These are phyloP conservation scores for Drosophila mauritiana DNA, from an alignment of 1,140 invertebrate genomes.

Conservation along the genomic window DNA sequence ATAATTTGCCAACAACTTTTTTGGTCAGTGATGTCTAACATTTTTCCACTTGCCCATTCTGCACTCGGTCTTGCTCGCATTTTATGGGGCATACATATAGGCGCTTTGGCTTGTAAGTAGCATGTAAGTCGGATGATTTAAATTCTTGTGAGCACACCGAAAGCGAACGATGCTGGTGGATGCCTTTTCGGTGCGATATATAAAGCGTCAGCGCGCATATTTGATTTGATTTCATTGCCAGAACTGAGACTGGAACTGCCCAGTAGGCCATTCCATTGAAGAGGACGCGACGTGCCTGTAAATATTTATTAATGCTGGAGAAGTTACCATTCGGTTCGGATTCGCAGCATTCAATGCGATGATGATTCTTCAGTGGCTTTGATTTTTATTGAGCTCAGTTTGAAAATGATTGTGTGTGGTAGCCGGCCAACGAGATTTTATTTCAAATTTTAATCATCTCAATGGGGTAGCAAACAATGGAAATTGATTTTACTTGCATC, in stretches of 20 bases:
- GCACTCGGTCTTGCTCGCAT: constrained; percentile 41
- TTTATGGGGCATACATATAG: constrained; percentile 73
- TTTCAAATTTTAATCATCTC: constrained; percentile 10
- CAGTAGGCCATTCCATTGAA: constrained; percentile 45
- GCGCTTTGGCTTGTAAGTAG: constrained; percentile 80
- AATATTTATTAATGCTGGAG: constrained; percentile 78
- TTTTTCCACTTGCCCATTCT: constrained; percentile 32
- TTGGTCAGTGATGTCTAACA: constrained; percentile 9
- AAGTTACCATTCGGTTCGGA: constrained; percentile 54
- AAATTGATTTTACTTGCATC: constrained; percentile 11
- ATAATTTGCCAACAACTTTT: neutral
- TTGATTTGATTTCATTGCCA: constrained; percentile 81
- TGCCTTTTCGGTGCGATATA: constrained; percentile 42
- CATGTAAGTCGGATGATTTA: constrained; percentile 80
- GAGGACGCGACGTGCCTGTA: constrained; percentile 76
- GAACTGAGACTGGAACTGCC: constrained; percentile 33
- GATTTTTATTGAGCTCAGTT: constrained; percentile 69
- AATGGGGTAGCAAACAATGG: neutral
- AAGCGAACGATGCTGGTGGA: constrained; percentile 22
- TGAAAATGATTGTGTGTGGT: constrained; percentile 35
- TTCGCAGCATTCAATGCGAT: constrained; percentile 41
- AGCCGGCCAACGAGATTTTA: constrained; percentile 10
- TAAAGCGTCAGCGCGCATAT: constrained; percentile 75
- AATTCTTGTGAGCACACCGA: constrained; percentile 77
- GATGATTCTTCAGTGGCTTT: constrained; percentile 42